Conservation (phyloP, 2,888 invertebrate genomes). For the Candidula unifasciata region DNA sequence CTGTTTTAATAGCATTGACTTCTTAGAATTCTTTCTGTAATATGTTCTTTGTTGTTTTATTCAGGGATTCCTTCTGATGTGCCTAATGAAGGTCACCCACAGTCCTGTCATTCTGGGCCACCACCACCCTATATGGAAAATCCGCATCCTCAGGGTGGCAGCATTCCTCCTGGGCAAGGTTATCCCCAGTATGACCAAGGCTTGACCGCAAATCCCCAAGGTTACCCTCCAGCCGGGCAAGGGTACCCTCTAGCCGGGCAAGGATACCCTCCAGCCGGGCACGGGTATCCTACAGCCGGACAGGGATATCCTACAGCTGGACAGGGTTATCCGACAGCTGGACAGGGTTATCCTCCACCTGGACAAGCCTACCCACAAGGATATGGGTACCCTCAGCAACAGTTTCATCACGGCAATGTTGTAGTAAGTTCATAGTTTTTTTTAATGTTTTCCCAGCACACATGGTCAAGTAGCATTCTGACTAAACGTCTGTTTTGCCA, state of each 20-base stretch:
- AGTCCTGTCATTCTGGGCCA: background rate
- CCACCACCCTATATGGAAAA: conserved; percentile 24
- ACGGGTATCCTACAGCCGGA: background rate
- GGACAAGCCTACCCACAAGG: background rate
- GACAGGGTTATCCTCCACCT: background rate
- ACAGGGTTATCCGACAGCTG: background rate
- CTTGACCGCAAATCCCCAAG: no score
- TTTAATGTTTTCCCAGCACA: no score
- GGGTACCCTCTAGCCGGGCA: background rate
- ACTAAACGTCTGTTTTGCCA: no score
- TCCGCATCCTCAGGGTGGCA: background rate
- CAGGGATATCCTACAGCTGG: background rate
- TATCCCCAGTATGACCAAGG: background rate
- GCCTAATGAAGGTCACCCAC: conserved; percentile 1
- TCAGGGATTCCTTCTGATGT: conserved; percentile 3
- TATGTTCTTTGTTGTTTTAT: background rate
- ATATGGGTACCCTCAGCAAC: conserved; percentile 17
- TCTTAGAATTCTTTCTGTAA: no score
- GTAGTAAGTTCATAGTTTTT: conserved; percentile 13
- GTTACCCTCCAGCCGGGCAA: background rate
- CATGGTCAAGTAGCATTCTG: no score
- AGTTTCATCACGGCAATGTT: conserved; percentile 29
- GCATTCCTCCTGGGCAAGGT: background rate
- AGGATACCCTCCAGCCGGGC: background rate
- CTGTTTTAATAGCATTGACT: no score